Base-by-base conservation (phyloP, 2,113 vertebrate genomes). In the Cephalopterus ornatus region DNA sequence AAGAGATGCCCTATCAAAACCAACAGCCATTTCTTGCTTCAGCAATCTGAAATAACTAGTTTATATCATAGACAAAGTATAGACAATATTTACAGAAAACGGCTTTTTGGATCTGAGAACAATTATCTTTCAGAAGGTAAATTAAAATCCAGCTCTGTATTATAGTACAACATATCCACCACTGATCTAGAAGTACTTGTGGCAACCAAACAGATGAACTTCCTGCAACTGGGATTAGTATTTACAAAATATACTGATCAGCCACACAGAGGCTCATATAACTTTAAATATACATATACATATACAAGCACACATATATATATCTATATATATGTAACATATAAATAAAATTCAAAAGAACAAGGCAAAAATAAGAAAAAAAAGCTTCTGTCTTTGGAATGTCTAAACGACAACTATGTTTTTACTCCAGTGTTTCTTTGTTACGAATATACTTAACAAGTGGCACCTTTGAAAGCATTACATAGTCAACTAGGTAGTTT, bases 161-260 rank as follows among this genome's bases (percentile, higher is more conserved):
- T 88, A 97, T 95, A 88, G 49, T 90, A 97, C 87, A 96, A 90
- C 39, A 90, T 97, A 95, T 74, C 79, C 89, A 96, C 93, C 92
- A 96, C 67, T 82, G 94, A 94, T 76, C 89, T 50, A 89, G 85
- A 94, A 95, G 94, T 87, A 96, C 92, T 95, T 47, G 61, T 21
- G 26, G 91, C 91, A 97, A 96, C 88, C 5, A 5, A 91, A 93
- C 85, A 94, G 94, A 91, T 55, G 76, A 94, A 88, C 80, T 80
- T 93, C 94, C 94, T 95, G 91, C 27, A 91, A 91, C 16, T 37
- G 67, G 82, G 75, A 88, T 96, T 82, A 80, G 67, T 98, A 98
- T 98, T 98, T 98, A 98, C 98, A 98, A 97, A 97, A 97, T 97
- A 97, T 92, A 98, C 97, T 89, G 61, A 76, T 94, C 88, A 74